Evolutionary conservation across 1,140 invertebrate genomes (phyloP).

Genomic region (Sycobia sp.): DNA sequence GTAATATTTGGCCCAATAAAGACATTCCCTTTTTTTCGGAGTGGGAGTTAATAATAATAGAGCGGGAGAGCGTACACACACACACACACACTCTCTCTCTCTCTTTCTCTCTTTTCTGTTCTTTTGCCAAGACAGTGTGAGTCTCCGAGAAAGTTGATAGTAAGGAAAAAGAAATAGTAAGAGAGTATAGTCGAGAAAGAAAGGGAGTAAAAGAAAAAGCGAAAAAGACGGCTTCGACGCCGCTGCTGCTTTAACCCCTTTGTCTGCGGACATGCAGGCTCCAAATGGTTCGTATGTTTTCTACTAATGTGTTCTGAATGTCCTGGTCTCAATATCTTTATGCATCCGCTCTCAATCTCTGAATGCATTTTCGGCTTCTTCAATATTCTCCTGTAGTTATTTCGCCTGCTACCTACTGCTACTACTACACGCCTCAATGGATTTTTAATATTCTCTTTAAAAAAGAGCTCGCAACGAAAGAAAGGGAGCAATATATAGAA

Average conservation of each 20-base stretch:
- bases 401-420: neutral
- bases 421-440: too few relatives aligned
- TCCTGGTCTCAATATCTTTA: neutral
- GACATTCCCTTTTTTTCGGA: too few relatives aligned
- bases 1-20: constrained; percentile 4
- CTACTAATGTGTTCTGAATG: neutral
- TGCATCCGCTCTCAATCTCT: neutral
- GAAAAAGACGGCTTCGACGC: neutral
- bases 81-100: too few relatives aligned
- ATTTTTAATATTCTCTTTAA: neutral
- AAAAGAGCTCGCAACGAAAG: neutral
- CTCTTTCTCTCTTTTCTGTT: too few relatives aligned
- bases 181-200: too few relatives aligned
- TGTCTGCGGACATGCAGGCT: constrained; percentile 59
- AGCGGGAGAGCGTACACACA: too few relatives aligned
- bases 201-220: neutral
- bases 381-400: too few relatives aligned
- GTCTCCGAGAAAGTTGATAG: neutral
- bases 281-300: constrained; percentile 57
- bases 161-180: neutral
- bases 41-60: too few relatives aligned
- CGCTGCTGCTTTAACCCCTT: constrained; percentile 30
- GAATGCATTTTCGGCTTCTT: too few relatives aligned
- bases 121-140: too few relatives aligned
- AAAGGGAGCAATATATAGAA: too few relatives aligned